These are phyloP conservation scores for Eupsilia transversa DNA, from an alignment of 2,888 invertebrate genomes.

Conservation along the genomic window DNA sequence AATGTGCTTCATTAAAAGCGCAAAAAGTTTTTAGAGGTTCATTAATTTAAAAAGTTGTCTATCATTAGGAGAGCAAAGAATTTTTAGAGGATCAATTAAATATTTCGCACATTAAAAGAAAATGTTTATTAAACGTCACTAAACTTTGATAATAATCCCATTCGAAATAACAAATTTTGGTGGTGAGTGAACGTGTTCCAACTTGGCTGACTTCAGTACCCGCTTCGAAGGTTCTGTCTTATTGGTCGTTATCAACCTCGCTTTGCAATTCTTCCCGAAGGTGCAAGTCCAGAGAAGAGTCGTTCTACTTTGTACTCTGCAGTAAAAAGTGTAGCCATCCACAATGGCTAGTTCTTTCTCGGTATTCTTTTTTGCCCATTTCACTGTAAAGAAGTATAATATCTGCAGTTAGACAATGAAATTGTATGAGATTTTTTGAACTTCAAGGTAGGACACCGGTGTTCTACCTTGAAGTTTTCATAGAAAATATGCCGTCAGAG, in stretches of 20 bases:
- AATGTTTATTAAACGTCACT: background rate
- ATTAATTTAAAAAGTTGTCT: too few species aligned
- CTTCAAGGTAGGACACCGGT: too few species aligned
- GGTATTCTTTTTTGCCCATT: constrained; percentile 16
- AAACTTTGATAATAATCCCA: background rate
- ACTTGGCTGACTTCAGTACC: constrained; percentile 36
- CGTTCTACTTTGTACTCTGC: constrained; percentile 43
- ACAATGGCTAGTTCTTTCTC: constrained; percentile 68
- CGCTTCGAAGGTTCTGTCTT: constrained; percentile 5
- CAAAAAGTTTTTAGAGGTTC: too few species aligned
- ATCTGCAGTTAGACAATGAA: background rate
- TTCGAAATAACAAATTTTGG: constrained; percentile 1
- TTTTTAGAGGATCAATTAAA: too few species aligned
- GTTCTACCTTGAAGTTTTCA: too few species aligned
- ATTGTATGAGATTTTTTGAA: too few species aligned
- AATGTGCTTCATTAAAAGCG: too few species aligned
- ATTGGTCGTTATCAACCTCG: constrained; percentile 61
- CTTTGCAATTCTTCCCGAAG: constrained; percentile 65
- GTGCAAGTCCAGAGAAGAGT: constrained; percentile 70
- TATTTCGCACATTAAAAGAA: background rate
- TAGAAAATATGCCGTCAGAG: too few species aligned
- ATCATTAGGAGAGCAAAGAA: too few species aligned
- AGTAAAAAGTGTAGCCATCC: constrained; percentile 69
- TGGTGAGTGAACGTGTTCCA: constrained; percentile 11
- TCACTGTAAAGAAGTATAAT: constrained; percentile 8